phyloP scores from a whole-genome alignment of 2,888 invertebrate species.

The Drosophila trichaetosa region DNA sequence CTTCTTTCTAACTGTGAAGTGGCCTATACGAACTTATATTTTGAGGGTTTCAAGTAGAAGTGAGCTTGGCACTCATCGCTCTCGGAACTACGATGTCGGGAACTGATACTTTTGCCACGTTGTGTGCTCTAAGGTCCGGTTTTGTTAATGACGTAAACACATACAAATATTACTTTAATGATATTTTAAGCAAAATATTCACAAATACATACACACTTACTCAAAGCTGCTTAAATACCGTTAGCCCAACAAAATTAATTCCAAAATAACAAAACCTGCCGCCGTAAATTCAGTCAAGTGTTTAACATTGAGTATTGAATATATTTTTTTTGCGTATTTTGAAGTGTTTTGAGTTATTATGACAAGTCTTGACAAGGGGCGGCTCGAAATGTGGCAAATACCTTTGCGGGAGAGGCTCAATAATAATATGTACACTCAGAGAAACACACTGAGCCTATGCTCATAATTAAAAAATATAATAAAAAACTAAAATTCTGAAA shows the following conservation, averaged over 20 bases:
- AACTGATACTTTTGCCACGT: slow-evolving; percentile 39
- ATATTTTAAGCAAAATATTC: slow-evolving; percentile 47
- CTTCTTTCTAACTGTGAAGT: slow-evolving; percentile 38
- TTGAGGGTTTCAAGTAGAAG: slow-evolving; percentile 35
- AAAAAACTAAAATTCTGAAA: background rate
- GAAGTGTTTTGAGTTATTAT: slow-evolving; percentile 29
- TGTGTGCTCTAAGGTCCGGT: slow-evolving; percentile 63
- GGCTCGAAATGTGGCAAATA: background rate
- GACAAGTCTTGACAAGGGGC: slow-evolving; percentile 25
- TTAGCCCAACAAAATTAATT: slow-evolving; percentile 43
- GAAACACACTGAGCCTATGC: background rate
- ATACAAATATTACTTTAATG: slow-evolving; percentile 57
- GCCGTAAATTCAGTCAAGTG: slow-evolving; percentile 60
- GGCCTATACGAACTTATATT: slow-evolving; percentile 23
- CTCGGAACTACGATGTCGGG: slow-evolving; percentile 37
- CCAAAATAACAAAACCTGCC: slow-evolving; percentile 34
- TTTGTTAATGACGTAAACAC: slow-evolving; percentile 71
- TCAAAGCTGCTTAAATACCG: slow-evolving; percentile 52
- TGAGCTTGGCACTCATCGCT: slow-evolving; percentile 61
- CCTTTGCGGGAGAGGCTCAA: background rate
- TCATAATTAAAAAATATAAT: no score
- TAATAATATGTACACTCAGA: background rate
- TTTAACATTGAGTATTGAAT: slow-evolving; percentile 22
- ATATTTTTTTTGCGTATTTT: slow-evolving; percentile 3
- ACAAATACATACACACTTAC: slow-evolving; percentile 11